Evolutionary conservation across 2,888 invertebrate species (phyloP), one percentile per base, ranked within the genome.

Genomic region (Ashinkailepas kermadecensis): DNA sequence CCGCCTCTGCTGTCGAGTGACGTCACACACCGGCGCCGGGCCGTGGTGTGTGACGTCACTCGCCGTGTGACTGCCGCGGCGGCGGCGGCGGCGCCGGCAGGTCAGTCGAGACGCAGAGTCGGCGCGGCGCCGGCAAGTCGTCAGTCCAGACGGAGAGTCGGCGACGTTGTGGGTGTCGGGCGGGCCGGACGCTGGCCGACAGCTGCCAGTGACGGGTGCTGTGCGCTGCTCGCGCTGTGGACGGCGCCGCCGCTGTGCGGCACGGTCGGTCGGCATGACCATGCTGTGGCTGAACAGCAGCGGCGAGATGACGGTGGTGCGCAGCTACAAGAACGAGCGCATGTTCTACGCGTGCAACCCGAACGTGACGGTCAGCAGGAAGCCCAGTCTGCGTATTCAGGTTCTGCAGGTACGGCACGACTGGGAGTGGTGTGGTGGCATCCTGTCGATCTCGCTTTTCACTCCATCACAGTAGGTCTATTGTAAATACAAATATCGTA

Each of bases 281-380:
- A 80, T 80, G 74, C 25, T 74, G 67, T 39, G 70, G 25, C 23
- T 80, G 58, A 80, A 23, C 12, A 13, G 80, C 74, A 74, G 74
- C 74, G 74, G 74, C 54, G 74, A 74, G 54, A 64, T 80, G 64
- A 65, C 80, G 11, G 80, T 64, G 80, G 64, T 62, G 54, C 70
- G 81, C 56, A 81, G 57, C 18, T 58, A 70, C 74, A 64, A 25
- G 56, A 78, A 39, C 59, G 57, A 79, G 79, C 58, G 78, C 54
- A 78, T 59, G 78, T 81, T 62, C 74, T 78, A 62, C 64, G 78
- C 81, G 57, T 67, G 74, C 79, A 39, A 57, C 64, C 58, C 62
- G 56, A 57, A 79, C 64, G 59, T 79, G 54, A 79, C 78, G 18
- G 64, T 64, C 65, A 54, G 18, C 56, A 23, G 78, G 21, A 18